Evolutionary conservation across 2,113 vertebrate genomes (phyloP), one percentile per base, ranked within the genome.

Genomic region (Malurus alboscapulatus): DNA sequence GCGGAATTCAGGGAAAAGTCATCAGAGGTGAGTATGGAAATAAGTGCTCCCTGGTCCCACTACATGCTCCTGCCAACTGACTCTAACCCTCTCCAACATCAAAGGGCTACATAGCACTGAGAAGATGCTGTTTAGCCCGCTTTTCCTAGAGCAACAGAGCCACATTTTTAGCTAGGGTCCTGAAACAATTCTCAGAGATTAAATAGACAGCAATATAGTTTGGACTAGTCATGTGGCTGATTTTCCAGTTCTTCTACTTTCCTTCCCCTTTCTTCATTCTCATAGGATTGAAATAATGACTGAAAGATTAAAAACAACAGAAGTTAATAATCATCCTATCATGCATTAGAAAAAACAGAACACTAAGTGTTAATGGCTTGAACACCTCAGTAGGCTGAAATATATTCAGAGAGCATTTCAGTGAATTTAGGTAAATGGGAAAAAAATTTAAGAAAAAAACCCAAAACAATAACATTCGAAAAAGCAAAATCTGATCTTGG

Each of bases 401-500:
- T 54, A 84, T 38, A 87, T 75, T 94, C 89, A 93, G 63, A 90
- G 44, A 85, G 17, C 4, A 3, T 90, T 89, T 83, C 34, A 66
- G 59, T 91, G 71, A 92, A 61, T 91, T 92, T 92, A 79, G 84
- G 91, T 92, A 91, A 87, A 85, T 58, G 30, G 50, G 44, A 29
- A 82, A 79, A 90, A 96, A 16, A 6, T 47, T 42, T 68, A 21
- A 91, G 85, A 69, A 82, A 59, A 92, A 54, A 65, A 1, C 9
- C 14, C 62, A 53, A 75, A 79, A 83, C 62, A 94, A 83, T 38
- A 78, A 75, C 69, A 77, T 30, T 47, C 69, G 61, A 17, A 84
- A 92, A 95, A 86, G 25, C n/a, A 62, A 73, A 95, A 45, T 95
- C 79, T 90, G 89, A 94, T 96, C 88, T 93, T 91, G 63, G 94